Evolutionary conservation across 2,113 vertebrate species (phyloP).

Genomic region (Halichoerus grypus): DNA sequence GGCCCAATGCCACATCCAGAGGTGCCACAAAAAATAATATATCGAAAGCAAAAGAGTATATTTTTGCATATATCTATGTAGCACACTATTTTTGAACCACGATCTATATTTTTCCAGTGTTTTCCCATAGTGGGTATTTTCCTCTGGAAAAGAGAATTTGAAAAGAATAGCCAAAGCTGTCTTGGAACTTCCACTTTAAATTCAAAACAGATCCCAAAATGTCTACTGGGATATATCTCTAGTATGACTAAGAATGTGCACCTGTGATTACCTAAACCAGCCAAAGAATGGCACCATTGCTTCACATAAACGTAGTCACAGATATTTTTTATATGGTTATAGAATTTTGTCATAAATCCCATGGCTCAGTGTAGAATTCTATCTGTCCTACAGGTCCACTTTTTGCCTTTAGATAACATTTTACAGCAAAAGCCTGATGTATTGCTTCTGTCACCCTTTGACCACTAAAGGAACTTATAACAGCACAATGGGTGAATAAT

Average conservation of each 20-base stretch:
- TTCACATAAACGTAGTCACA: constrained; percentile 82
- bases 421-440: constrained; percentile 69
- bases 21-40: background rate
- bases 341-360: constrained; percentile 79
- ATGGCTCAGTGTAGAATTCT: constrained; percentile 45
- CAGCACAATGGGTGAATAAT: constrained; percentile 70
- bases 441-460: constrained; percentile 77
- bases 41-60: background rate
- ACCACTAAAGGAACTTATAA: constrained; percentile 67
- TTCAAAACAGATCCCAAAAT: constrained; percentile 85
- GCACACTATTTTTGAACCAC: constrained; percentile 77
- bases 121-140: constrained; percentile 53
- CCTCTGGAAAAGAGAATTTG: constrained; percentile 40
- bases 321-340: constrained; percentile 72
- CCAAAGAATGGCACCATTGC: constrained; percentile 81
- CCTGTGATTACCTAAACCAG: constrained; percentile 83
- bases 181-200: constrained; percentile 86
- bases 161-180: constrained; percentile 71
- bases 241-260: constrained; percentile 80
- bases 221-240: constrained; percentile 82
- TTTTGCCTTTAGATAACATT: constrained; percentile 75
- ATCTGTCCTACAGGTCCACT: constrained; percentile 78
- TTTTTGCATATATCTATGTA: constrained; percentile 35
- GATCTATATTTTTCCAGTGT: constrained; percentile 72
- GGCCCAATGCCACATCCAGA: background rate